These are phyloP conservation scores for Madoqua kirkii DNA, from an alignment of 2,113 vertebrate genomes.

Conservation along the genomic window DNA sequence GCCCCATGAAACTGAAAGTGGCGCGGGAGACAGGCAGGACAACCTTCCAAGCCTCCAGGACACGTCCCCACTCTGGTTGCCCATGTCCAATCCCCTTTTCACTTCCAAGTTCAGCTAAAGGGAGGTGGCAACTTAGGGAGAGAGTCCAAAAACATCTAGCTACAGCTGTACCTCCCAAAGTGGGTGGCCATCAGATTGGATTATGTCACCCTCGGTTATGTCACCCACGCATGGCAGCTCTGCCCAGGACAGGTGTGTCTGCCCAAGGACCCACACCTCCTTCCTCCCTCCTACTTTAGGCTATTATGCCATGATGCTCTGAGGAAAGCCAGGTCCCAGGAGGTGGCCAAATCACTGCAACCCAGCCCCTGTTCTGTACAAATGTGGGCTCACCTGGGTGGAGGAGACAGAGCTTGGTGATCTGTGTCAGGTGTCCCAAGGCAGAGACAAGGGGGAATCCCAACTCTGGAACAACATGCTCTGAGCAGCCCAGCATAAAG, in stretches of 20 bases:
- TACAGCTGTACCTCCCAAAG: not conserved
- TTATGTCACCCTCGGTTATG: not conserved
- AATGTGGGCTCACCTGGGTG: too few species aligned
- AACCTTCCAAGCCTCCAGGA: not conserved
- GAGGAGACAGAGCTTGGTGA: not conserved
- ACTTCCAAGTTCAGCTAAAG: not conserved
- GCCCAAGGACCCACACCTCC: not conserved
- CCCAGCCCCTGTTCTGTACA: not conserved
- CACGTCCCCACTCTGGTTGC: not conserved
- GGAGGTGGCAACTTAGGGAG: not conserved
- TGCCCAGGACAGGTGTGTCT: conserved; percentile 36
- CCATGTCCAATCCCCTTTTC: not conserved
- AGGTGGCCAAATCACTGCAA: not conserved
- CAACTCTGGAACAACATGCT: not conserved
- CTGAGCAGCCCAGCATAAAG: not conserved
- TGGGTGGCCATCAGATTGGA: not conserved
- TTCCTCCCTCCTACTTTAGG: not conserved
- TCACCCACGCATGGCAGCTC: not conserved
- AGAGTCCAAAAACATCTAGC: not conserved
- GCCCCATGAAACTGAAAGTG: not conserved
- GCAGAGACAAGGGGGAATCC: not conserved
- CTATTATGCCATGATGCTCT: not conserved
- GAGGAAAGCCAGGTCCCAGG: not conserved
- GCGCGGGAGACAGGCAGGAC: not conserved
- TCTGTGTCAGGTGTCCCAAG: not conserved